A percentile compares a stretch with the other conserved stretches of the same genome.
These are phyloP conservation scores for Scatophagus argus DNA, from an alignment of 2,113 vertebrate species.

Conservation along the genomic window DNA sequence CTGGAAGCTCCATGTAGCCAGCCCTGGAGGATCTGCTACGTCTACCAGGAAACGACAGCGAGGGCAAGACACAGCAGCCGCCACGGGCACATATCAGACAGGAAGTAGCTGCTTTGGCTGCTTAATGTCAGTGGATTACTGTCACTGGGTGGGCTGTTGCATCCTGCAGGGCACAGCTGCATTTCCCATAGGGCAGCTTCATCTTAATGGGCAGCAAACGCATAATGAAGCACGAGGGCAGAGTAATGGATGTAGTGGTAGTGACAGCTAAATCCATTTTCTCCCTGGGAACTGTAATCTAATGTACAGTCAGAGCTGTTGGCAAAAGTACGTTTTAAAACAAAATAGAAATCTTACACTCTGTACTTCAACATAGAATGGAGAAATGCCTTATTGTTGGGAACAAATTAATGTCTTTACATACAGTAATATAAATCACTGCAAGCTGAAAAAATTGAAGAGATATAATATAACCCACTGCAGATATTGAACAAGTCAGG, in stretches of 20 bases:
- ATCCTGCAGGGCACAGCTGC: constrained; percentile 63
- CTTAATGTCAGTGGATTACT: constrained; percentile 71
- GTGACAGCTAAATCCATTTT: constrained; percentile 28
- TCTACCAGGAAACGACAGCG: constrained; percentile 4
- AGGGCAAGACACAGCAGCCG: constrained; percentile 30
- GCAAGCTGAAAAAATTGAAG: neutral
- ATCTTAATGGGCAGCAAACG: constrained; percentile 43
- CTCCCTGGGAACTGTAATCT: constrained; percentile 25
- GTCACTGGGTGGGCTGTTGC: constrained; percentile 57
- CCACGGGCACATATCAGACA: constrained; percentile 40
- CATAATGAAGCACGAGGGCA: constrained; percentile 46
- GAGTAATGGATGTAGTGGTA: constrained; percentile 35
- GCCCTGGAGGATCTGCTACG: constrained; percentile 11
- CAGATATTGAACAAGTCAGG: neutral
- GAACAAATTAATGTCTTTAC: neutral
- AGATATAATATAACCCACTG: neutral
- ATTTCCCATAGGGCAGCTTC: constrained; percentile 43
- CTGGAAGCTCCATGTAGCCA: constrained; percentile 18
- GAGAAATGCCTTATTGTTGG: neutral
- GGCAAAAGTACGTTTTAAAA: too few relatives aligned
- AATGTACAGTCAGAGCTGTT: neutral
- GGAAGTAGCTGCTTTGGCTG: constrained; percentile 58
- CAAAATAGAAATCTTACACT: too few relatives aligned
- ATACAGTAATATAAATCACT: neutral
- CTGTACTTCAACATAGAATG: too few relatives aligned